Conservation (phyloP, 2,113 vertebrate genomes). For the Mesoclemmys tuberculata region DNA sequence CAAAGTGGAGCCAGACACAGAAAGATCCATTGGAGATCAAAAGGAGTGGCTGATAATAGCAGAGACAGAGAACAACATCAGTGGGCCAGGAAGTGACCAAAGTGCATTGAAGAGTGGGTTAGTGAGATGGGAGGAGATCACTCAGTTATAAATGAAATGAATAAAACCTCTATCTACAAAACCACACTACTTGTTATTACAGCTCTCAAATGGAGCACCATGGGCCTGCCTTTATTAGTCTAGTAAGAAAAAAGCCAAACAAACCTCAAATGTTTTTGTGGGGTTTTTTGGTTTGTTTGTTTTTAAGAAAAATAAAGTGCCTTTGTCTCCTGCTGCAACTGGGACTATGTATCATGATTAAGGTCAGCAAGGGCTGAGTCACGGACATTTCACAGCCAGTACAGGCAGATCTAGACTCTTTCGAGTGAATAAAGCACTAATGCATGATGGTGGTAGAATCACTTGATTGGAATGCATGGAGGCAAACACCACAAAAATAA, state of each 20-base stretch:
- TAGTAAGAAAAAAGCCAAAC: not conserved
- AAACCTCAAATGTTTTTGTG: not conserved
- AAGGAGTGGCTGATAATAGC: not conserved
- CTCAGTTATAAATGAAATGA: constrained; percentile 30
- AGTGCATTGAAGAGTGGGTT: not conserved
- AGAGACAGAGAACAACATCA: not conserved
- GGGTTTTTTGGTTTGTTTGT: not conserved
- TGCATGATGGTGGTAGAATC: not conserved
- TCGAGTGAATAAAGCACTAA: not conserved
- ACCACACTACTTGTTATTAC: not conserved
- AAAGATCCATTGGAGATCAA: not conserved
- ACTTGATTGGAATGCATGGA: not conserved
- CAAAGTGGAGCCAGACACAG: not conserved
- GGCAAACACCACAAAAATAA: not conserved
- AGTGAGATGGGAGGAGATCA: constrained; percentile 35
- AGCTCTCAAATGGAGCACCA: not conserved
- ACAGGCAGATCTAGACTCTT: not conserved
- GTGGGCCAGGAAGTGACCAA: not conserved
- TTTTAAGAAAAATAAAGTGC: not conserved
- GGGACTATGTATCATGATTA: not conserved
- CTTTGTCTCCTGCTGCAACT: not conserved
- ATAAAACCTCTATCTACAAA: constrained; percentile 38
- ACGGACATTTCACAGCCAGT: fast-evolving
- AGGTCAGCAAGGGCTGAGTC: not conserved
- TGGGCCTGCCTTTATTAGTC: not conserved